Conservation (phyloP, 2,888 invertebrate species). For the Lysandra coridon region DNA sequence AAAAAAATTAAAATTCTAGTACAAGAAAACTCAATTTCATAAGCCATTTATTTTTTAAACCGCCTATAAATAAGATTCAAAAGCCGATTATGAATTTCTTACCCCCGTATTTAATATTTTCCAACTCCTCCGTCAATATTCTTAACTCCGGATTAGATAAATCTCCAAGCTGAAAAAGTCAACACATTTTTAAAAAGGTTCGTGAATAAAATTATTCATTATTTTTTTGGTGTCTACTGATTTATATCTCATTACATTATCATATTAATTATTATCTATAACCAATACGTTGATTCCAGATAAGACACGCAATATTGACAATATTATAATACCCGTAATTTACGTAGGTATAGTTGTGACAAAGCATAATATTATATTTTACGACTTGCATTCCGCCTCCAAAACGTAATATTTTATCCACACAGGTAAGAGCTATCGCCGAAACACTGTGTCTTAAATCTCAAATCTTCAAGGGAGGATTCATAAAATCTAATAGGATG, state of each 20-base stretch:
- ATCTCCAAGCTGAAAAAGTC: conserved; percentile 88
- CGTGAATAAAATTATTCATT: conserved; percentile 21
- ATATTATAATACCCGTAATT: no score
- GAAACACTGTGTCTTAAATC: no score
- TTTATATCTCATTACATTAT: not conserved
- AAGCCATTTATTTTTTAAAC: conserved; percentile 20
- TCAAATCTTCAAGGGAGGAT: not conserved
- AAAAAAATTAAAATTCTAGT: not conserved
- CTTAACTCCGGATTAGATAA: conserved; percentile 94
- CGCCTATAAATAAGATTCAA: conserved; percentile 16
- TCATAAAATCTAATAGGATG: not conserved
- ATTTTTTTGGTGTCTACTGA: not conserved
- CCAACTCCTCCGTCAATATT: conserved; percentile 94
- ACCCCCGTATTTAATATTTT: conserved; percentile 96
- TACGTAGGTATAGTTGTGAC: no score
- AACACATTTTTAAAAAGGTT: not conserved
- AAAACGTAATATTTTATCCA: no score
- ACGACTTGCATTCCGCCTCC: no score
- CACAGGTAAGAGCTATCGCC: no score
- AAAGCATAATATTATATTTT: no score
- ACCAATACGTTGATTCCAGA: no score
- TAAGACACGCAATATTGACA: no score
- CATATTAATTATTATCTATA: no score
- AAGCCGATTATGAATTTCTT: conserved; percentile 51
- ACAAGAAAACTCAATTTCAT: conserved; percentile 9